Evolutionary conservation across 1,140 invertebrate genomes (phyloP).

Genomic region (Ostrea edulis): DNA sequence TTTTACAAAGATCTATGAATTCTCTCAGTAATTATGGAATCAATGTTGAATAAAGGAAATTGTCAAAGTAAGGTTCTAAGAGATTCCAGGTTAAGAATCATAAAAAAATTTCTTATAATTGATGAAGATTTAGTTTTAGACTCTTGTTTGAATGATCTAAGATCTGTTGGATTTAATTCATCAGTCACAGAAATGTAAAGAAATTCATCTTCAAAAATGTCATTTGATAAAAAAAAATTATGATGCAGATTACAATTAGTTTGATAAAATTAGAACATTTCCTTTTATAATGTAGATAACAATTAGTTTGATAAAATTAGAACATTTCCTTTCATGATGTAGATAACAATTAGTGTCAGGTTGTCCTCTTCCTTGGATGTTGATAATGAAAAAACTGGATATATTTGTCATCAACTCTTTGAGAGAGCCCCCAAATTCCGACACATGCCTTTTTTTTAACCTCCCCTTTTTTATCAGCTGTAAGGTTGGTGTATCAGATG

Average conservation of each 20-base stretch:
- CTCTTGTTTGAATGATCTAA: neutral
- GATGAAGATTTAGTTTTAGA: no score
- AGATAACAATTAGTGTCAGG: neutral
- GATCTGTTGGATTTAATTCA: neutral
- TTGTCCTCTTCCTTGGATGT: neutral
- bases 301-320: neutral
- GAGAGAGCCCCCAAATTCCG: slow-evolving; percentile 13
- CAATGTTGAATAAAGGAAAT: neutral
- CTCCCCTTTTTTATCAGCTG: slow-evolving; percentile 20
- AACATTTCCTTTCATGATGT: neutral
- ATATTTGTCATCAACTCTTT: neutral
- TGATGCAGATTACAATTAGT: neutral
- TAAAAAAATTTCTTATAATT: no score
- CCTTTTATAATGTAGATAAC: neutral
- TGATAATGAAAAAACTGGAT: neutral
- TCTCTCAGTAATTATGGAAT: neutral
- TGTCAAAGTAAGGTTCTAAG: neutral
- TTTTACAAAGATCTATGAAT: neutral
- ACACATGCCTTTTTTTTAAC: slow-evolving; percentile 26
- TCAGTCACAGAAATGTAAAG: no score
- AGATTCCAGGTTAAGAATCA: no score
- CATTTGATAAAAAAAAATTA: neutral
- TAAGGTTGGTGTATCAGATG: slow-evolving; percentile 2
- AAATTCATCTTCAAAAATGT: no score
- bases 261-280: neutral